Evolutionary conservation across 2,797 vertebrate species (phyloP).

Genomic region (Anguilla megastoma): DNA sequence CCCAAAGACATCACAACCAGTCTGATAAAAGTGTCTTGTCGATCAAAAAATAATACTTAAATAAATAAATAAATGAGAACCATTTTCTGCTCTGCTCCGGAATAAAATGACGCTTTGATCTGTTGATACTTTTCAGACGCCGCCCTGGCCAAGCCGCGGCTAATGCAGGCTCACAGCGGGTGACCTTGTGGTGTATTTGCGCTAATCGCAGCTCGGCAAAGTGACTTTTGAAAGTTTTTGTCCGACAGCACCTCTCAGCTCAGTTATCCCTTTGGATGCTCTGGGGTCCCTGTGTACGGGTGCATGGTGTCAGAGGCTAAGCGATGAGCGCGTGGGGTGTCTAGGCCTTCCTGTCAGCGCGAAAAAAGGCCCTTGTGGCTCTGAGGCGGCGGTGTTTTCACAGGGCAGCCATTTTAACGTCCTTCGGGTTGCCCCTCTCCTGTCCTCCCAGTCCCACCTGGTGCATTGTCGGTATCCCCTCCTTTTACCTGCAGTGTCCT

Average conservation of each 20-base stretch:
- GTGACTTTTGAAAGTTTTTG: background rate
- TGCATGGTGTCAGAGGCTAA: background rate
- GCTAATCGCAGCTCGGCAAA: background rate
- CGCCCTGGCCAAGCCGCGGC: slow-evolving; percentile 60
- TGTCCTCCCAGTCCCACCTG: background rate
- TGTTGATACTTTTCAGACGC: slow-evolving; percentile 63
- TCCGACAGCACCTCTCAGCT: background rate
- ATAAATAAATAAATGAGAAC: background rate
- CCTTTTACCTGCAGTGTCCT: background rate
- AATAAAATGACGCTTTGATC: slow-evolving; percentile 41
- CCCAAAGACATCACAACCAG: background rate
- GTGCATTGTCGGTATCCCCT: background rate
- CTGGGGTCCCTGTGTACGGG: background rate
- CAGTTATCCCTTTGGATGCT: background rate
- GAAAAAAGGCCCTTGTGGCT: background rate
- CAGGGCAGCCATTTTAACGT: background rate
- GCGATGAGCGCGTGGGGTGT: background rate
- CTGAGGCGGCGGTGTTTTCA: background rate
- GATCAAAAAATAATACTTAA: background rate
- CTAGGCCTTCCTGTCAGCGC: background rate
- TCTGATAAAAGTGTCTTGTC: background rate
- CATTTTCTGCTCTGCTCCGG: background rate
- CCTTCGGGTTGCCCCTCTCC: background rate
- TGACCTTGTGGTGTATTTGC: slow-evolving; percentile 38
- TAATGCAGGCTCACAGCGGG: slow-evolving; percentile 56